Base-by-base conservation (phyloP, 2,797 vertebrate species). In the Discoglossus pictus region DNA sequence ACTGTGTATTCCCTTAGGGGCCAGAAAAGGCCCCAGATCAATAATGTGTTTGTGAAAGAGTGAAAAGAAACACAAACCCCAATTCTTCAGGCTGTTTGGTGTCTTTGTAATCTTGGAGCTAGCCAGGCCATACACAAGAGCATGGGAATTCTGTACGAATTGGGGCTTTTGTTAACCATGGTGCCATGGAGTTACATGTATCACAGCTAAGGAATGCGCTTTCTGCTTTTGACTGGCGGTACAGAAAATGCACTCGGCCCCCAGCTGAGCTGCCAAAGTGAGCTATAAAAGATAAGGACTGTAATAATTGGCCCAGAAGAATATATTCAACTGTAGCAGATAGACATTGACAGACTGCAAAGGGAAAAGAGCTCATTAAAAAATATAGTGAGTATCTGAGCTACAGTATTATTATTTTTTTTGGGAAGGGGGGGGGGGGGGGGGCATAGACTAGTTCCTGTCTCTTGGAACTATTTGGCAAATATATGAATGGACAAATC, bases 41-140 rank as follows among this genome's bases (percentile, higher is more conserved):
- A 74, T 81, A 76, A 84, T 75, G 79, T 84, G 83, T 84, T 85
- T 84, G 79, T 79, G 78, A 86, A 81, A 80, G 84, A 73, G 80
- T 86, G 79, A 87, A 87, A 84, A 67, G 80, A 86, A 86, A 84
- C 82, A 84, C 81, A 88, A 86, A 85, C 82, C 79, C 77, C 60
- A 50, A 87, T 87, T 85, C 84, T 87, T 86, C 82, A 81, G 80
- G 82, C 79, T 85, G 69, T 80, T 86, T 83, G 86, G 85, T 20
- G 70, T 82, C 86, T 90, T 88, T 87, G 81, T 84, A 77, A 84
- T 86, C 76, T 80, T 65, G 24, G 79, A 81, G 83, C 72, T 1
- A 2, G 72, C 78, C 60, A 76, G 66, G 78, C 79, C 81, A 83
- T 82, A 76, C 82, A 83, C 81, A 82, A 82, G 81, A 79, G 82